Evolutionary conservation across 2,888 invertebrate genomes (phyloP).

Genomic region (Lepetodrilus schrolli): DNA sequence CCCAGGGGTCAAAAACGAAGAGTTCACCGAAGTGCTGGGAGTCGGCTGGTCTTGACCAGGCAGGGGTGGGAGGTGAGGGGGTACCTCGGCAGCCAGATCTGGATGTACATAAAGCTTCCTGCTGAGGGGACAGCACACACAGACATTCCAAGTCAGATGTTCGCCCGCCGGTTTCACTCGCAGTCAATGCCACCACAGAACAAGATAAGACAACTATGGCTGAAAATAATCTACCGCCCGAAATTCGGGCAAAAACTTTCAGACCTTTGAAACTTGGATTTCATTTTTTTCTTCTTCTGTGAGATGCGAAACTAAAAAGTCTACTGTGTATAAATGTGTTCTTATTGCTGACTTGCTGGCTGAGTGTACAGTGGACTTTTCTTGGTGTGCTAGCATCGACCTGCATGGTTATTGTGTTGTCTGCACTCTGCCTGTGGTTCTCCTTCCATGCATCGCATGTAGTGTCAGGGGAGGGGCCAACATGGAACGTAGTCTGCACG

Average conservation of each 20-base stretch:
- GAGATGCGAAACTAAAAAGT: not conserved
- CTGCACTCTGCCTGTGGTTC: conserved; percentile 5
- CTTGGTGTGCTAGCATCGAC: conserved; percentile 8
- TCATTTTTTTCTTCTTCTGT: too few relatives aligned
- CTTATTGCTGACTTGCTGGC: conserved; percentile 13
- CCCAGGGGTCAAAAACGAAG: not conserved
- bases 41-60: too few relatives aligned
- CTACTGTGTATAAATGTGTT: conserved; percentile 14
- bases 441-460: too few relatives aligned
- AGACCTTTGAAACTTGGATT: not conserved
- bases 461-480: too few relatives aligned
- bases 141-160: not conserved
- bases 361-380: conserved; percentile 11
- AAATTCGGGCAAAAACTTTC: not conserved
- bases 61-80: too few relatives aligned
- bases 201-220: too few relatives aligned
- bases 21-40: conserved; percentile 4
- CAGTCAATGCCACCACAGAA: too few relatives aligned
- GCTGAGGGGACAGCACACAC: conserved; percentile 2
- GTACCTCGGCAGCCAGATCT: not conserved
- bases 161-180: not conserved
- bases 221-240: not conserved
- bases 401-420: conserved; percentile 23
- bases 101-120: conserved; percentile 8
- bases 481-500: not conserved